These are phyloP conservation scores for Ramphastos sulfuratus DNA, from an alignment of 2,113 vertebrate species.

Conservation along the genomic window DNA sequence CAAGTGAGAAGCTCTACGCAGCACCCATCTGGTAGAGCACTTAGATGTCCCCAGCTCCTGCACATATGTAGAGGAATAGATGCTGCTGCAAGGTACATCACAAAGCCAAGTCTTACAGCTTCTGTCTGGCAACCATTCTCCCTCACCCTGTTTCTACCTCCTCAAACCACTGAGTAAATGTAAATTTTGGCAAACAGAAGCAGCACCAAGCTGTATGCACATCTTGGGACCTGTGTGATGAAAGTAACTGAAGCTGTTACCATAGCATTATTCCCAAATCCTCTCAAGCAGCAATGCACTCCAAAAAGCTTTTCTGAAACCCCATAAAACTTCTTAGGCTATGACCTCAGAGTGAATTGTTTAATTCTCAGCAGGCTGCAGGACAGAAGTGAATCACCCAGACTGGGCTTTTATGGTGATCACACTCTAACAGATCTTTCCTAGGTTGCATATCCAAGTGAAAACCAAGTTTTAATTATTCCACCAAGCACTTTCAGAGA, in stretches of 20 bases:
- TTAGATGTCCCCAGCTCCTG: not conserved
- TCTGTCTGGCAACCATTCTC: not conserved
- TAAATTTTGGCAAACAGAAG: not conserved
- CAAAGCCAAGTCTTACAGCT: not conserved
- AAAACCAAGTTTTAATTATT: not conserved
- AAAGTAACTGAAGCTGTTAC: not conserved
- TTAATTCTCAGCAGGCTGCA: not conserved
- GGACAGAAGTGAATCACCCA: not conserved
- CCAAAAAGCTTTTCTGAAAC: not conserved
- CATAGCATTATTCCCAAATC: not conserved
- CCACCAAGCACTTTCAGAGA: not conserved
- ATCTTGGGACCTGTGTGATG: rapidly evolving
- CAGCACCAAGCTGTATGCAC: not conserved
- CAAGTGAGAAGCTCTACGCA: not conserved
- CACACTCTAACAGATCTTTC: rapidly evolving
- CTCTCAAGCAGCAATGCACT: not conserved
- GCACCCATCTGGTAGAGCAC: not conserved
- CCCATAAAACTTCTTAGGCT: not conserved
- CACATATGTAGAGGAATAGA: not conserved
- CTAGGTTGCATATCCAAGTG: not conserved
- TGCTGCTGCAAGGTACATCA: rapidly evolving
- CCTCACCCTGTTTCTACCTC: not conserved
- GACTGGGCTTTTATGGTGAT: not conserved
- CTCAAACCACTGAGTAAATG: not conserved
- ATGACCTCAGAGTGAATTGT: not conserved